Base-by-base conservation (phyloP, 1,140 invertebrate genomes). In the Drosophila lowei region DNA sequence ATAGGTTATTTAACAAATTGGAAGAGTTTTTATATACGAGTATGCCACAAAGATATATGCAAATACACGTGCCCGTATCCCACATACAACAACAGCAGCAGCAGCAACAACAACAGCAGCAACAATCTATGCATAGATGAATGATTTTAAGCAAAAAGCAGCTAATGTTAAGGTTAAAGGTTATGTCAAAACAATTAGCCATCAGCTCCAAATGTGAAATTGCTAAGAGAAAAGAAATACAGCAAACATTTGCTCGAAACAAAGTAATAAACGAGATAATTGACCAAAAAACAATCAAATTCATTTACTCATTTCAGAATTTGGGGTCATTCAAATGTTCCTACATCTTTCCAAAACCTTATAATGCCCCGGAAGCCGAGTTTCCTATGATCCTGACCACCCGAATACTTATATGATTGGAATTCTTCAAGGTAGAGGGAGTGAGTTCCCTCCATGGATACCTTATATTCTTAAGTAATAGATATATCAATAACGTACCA, bases 261-360 rank as follows among this genome's bases (percentile, higher is more conserved):
- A 68, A 68, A 50, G 65, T 68, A 67, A 68, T 68, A 68, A 68
- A 68, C 63, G 21, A 68, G 57, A 68, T 67, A 42, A 57, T 56
- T 49, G 64, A 68, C 63, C 65, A 68, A 68, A 67, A 34, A 9
- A 8, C 9, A 25, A 15, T 13, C 34, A 11, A 38, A 38, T 5
- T 38, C 34, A 13, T 13, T 38, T 13, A 38, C 34, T 38, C 11
- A 38, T 25, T 13, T 38, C 9, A 38, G 34, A 38, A 13, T 38
- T 3, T 38, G 6, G 2, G 23, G 23, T 23, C 23, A 23, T 23
- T 23, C 4, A 23, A 23, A 23, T 23, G 18, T 0, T 18, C 2
- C 18, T 18, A 2, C 0, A 18, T 6, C 25, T 25, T 25, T 25
- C 6, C 6, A 25, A 5, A 25, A 6, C 25, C 25, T 25, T 25